A percentile compares a stretch with the other conserved stretches of the same genome.
These are phyloP conservation scores for Irena cyanogastra DNA, from an alignment of 2,113 vertebrate species.

Conservation along the genomic window DNA sequence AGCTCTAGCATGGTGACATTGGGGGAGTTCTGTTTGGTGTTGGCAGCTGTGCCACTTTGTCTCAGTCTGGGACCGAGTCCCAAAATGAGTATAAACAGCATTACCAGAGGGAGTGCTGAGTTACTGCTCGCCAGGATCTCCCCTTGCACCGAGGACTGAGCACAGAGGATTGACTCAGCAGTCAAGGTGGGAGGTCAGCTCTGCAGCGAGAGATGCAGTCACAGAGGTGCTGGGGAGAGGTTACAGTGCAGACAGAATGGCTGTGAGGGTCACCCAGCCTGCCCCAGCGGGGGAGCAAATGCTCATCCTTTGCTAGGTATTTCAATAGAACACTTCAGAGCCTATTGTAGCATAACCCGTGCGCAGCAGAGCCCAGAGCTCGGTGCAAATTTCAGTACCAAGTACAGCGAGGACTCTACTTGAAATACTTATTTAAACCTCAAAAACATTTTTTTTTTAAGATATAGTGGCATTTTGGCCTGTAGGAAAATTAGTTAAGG, in stretches of 20 bases:
- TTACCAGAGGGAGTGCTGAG: background rate
- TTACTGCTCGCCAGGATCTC: background rate
- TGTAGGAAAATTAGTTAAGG: background rate
- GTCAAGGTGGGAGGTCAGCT: background rate
- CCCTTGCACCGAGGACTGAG: background rate
- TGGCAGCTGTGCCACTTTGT: background rate
- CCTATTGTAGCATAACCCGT: background rate
- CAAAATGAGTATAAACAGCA: background rate
- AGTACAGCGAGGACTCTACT: background rate
- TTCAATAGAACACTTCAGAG: background rate
- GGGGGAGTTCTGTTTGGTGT: background rate
- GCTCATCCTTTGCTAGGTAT: background rate
- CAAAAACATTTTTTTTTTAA: background rate
- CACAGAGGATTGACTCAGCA: background rate
- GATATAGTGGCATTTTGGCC: background rate
- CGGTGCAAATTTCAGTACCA: background rate
- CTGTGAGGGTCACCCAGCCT: background rate
- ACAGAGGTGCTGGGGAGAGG: background rate
- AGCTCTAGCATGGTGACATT: background rate
- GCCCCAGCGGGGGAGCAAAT: background rate
- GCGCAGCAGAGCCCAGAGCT: background rate
- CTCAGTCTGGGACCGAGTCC: background rate
- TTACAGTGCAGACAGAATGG: fast-evolving
- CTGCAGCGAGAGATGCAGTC: background rate
- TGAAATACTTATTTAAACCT: background rate